Base-by-base conservation (phyloP, 2,113 vertebrate genomes). In the Gracilinanus agilis region DNA sequence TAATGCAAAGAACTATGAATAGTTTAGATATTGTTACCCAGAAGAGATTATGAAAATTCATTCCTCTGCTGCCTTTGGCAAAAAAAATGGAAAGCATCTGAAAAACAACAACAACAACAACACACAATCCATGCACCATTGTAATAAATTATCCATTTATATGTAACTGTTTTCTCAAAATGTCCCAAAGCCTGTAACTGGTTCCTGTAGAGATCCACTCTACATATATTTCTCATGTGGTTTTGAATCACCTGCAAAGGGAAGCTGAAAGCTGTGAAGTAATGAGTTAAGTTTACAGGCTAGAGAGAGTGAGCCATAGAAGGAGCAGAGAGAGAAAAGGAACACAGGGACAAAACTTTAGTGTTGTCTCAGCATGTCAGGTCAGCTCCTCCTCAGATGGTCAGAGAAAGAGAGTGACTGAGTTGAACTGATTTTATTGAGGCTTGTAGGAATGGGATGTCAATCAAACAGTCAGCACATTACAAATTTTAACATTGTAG, bases 351-450 rank as follows among this genome's bases (percentile, higher is more conserved):
- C n/a, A n/a, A n/a, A n/a, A n/a, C n/a, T n/a, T n/a, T n/a, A n/a
- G n/a, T n/a, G n/a, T n/a, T n/a, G n/a, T n/a, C n/a, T n/a, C n/a
- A 24, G 44, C 1, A 24, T 0, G 9, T 6, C 67, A 29, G 67
- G 24, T 12, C 34, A 27, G n/a, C n/a, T 4, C 11, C 11, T 11
- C 75, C 75, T 34, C 75, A 4, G 27, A 56, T 3, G 53, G 25
- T 34, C 3, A 0, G 0, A 16, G 58, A 53, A n/a, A n/a, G 8
- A 27, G n/a, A 9, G 24, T 3, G 23, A 29, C 6, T 7, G 13
- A 24, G 29, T 0, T 0, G 53, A 49, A 49, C 49, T 49, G 49
- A 49, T 49, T 49, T 49, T 5, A 49, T 5, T 49, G 49, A 49
- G 49, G 49, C 49, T 49, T 2, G 49, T 5, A 49, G 49, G 49